Evolutionary conservation across 2,113 vertebrate genomes (phyloP), one percentile per base, ranked within the genome.

Genomic region (Climacteris rufus): DNA sequence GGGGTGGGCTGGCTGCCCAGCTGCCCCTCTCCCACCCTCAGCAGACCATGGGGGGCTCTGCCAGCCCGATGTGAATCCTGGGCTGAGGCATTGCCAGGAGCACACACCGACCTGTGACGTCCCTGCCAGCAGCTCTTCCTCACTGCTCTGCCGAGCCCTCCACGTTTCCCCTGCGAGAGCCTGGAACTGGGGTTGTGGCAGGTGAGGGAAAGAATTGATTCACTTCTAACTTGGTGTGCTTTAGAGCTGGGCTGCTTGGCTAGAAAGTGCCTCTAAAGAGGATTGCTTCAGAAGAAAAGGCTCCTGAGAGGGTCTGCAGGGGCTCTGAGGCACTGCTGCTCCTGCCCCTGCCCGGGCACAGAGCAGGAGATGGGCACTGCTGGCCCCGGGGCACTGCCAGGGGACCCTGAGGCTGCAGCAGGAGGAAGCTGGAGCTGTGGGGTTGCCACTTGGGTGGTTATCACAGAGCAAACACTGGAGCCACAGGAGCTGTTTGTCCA

Each of bases 391-490:
- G 89, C 87, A 23, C 13, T 1, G 39, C 90, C 79, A 82, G 71
- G 35, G 3, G 83, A 25, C 89, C 95, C 60, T 75, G 86, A 59
- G 89, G 83, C 86, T 90, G 87, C 76, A 31, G 87, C 65, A 57
- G 90, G 60, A 86, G 87, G 80, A 87, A 66, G 69, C 89, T 44
- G 16, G 24, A 4, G 63, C 81, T 64, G 40, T 72, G 47, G 2
- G 44, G 78, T 10, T 89, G 89, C 74, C 77, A 28, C 52, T 81
- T 1, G 31, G 35, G 42, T 40, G 27, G 69, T 96, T 90, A 70
- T 96, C 91, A 31, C 10, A 91, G 74, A 83, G 83, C 39, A 56
- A 93, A 96, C 66, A 82, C 0, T 2, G 11, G 66, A 4, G 78
- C 91, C 81, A 2, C 17, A 78, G 75, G 52, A 53, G 31, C 56